Conservation (phyloP, 2,113 vertebrate species). For the Circaetus cinerascens region DNA sequence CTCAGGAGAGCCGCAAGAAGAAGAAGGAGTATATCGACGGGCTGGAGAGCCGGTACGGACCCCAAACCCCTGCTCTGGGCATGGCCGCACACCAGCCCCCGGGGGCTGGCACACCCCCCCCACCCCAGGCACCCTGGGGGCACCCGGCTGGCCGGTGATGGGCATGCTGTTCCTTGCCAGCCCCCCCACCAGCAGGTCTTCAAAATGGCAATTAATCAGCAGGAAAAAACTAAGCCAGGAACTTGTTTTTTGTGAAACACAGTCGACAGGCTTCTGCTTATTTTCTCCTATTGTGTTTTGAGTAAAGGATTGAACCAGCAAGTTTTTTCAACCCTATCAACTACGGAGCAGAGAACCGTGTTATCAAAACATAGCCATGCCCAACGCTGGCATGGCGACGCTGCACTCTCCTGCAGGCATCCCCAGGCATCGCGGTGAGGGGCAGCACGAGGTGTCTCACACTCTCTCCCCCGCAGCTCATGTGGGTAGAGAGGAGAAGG, state of each 20-base stretch:
- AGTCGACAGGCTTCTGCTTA: not conserved
- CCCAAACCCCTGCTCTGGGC: not conserved
- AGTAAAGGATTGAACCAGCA: not conserved
- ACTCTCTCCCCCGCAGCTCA: fast-evolving
- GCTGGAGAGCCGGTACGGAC: conserved; percentile 83
- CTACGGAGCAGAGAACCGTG: fast-evolving
- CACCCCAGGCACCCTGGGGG: not conserved
- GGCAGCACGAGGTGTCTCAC: fast-evolving
- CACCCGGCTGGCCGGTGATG: fast-evolving
- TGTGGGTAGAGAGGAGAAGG: not conserved
- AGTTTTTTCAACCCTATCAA: not conserved
- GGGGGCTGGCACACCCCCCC: not conserved
- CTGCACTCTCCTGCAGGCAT: not conserved
- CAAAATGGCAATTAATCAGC: not conserved
- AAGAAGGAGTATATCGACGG: conserved; percentile 91
- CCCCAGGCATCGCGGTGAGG: fast-evolving
- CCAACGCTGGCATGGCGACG: fast-evolving
- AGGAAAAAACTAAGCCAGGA: fast-evolving
- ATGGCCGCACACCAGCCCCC: fast-evolving
- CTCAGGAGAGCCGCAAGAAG: conserved; percentile 94
- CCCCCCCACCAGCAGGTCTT: not conserved
- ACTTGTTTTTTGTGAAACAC: not conserved
- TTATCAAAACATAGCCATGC: not conserved
- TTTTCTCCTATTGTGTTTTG: not conserved
- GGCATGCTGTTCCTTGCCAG: not conserved